phyloP scores from a whole-genome alignment of 2,888 invertebrate genomes.

The Spilarctia lutea region DNA sequence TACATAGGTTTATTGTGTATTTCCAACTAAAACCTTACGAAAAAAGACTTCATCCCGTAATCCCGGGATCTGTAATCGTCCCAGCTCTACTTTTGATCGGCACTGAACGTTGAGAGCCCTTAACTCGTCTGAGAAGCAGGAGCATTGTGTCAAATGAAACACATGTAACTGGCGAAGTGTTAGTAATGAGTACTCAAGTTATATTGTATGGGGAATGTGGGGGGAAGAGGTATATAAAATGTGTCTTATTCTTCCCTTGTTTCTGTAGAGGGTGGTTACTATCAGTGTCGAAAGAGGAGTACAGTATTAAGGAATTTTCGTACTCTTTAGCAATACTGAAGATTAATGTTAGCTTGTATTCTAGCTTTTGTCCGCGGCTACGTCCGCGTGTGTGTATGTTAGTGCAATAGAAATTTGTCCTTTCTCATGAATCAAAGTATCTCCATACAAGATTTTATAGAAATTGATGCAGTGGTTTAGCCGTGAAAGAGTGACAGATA shows the following conservation, averaged over 20 bases:
- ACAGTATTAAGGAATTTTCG: neutral
- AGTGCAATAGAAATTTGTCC: too few species aligned
- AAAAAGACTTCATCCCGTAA: neutral
- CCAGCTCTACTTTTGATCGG: conserved; percentile 46
- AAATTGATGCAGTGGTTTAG: too few species aligned
- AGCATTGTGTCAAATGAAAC: conserved; percentile 64
- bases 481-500: too few species aligned
- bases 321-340: neutral
- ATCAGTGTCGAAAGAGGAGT: neutral
- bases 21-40: neutral
- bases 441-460: too few species aligned
- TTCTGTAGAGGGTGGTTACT: neutral
- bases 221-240: conserved; percentile 3
- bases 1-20: neutral
- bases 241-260: neutral
- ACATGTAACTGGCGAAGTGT: conserved; percentile 55
- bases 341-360: neutral
- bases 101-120: conserved; percentile 51
- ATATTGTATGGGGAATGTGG: conserved; percentile 20
- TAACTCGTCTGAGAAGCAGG: conserved; percentile 52
- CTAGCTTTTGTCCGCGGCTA: too few species aligned
- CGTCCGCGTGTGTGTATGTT: too few species aligned
- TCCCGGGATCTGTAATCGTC: neutral
- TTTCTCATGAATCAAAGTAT: too few species aligned
- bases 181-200: conserved; percentile 49